Base-by-base conservation (phyloP, 1,140 invertebrate genomes). In the Drosophila subobscura region DNA sequence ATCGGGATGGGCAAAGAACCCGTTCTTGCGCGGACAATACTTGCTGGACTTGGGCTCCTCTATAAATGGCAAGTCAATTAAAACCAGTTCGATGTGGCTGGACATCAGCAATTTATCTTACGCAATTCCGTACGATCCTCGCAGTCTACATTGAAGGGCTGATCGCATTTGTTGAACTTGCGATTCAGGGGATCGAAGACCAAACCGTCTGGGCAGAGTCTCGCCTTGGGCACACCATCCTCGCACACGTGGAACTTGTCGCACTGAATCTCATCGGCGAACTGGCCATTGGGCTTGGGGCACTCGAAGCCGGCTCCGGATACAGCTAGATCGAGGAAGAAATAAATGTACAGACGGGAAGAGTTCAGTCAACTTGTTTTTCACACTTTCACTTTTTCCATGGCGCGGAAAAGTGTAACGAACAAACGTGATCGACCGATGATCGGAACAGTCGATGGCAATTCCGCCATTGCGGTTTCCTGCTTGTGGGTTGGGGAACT, bases 141-240 rank as follows among this genome's bases (percentile, higher is more conserved):
- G 84, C 97, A 98, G 85, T 97, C 96, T 6, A 97, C 96, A 75
- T 97, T 97, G 94, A 97, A 97, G 77, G 96, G 95, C 88, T 97
- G 96, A 92, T 97, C 97, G 90, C 97, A 98, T 91, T 97, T 97
- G 93, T 97, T 97, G 84, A 96, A 93, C 92, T 96, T 96, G 68
- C 95, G 94, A 92, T 96, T 97, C 57, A 94, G 86, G 1, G 95
- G 95, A 93, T 97, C 96, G 92, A 97, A 97, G 16, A 97, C 96
- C 12, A 97, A 93, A 65, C 96, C 96, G 90, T 97, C 96, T 4
- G 96, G 95, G 86, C 96, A 97, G 1, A 96, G 92, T 91, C 96
- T 96, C 72, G 94, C 94, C 50, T 92, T 95, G 10, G 95, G 93
- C 6, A 93, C 91, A 3, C 96, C 96, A 68, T 97, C 96, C 0